Evolutionary conservation across 2,113 vertebrate genomes (phyloP), one percentile per base, ranked within the genome.

Genomic region (Chroicocephalus ridibundus): DNA sequence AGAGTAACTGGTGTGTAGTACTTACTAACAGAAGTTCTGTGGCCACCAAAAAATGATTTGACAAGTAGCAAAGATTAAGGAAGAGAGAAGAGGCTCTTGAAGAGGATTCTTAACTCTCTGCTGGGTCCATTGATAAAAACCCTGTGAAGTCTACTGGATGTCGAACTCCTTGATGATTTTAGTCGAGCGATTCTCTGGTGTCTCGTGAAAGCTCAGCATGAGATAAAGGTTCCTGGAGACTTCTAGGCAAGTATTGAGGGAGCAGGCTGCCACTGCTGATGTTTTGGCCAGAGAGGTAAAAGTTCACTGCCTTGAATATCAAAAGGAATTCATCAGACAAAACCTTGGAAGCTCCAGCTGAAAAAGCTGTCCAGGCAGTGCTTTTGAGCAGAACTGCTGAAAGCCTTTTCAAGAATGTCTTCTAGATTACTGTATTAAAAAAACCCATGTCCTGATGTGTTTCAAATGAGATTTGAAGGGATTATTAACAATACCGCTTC

Each of bases 21-120:
- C 78, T 90, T 70, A 38, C 52, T 81, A 26, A 55, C 40, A 86
- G 71, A 93, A 96, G 91, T 87, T 94, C 88, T 84, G 52, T 62
- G 80, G 57, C 94, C 92, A 89, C 36, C 78, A 90, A 86, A 82
- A 90, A 66, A 58, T 60, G 46, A 81, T 70, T 74, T 93, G 75
- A 88, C 68, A 83, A 64, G 78, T 80, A 90, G 71, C 58, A 90
- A 77, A 94, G 87, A 95, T 93, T 93, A 94, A 82, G 93, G 69
- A 92, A 83, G 46, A 92, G 83, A 77, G 75, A 71, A 80, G 24
- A 61, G 69, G 27, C 90, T 81, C 75, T 95, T 94, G 44, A 95
- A 96, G 90, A 86, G 82, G 40, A 64, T 93, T 84, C 79, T 88
- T 95, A 96, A 32, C 92, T 96, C 96, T 95, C 96, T 96, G 77